Evolutionary conservation across 30 jellyfish, hydroid and myxozoan species (phyloP).

Genomic region (Clytia hemisphaerica): DNA sequence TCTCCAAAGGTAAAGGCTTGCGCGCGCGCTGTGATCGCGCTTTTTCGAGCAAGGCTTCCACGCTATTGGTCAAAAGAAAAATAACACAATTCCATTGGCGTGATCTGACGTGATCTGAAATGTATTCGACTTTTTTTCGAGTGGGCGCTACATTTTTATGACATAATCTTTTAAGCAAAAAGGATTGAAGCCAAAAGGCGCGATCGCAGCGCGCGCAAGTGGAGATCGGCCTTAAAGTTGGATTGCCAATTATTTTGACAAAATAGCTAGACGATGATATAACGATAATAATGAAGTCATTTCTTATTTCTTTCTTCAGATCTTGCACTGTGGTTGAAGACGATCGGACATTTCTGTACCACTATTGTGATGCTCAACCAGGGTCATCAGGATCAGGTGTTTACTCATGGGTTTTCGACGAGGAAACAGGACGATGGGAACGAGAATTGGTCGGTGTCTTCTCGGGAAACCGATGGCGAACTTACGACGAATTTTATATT

Average conservation of each 20-base stretch:
- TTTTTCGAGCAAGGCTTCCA: too few species aligned
- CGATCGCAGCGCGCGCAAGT: too few species aligned
- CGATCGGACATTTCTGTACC: conserved; percentile 80
- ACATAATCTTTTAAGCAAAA: too few species aligned
- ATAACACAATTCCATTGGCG: too few species aligned
- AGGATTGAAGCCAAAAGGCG: too few species aligned
- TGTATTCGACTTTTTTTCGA: too few species aligned
- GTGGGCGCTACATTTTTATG: too few species aligned
- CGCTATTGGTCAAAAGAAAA: too few species aligned
- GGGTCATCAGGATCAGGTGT: conserved; percentile 99
- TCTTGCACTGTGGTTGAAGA: conserved; percentile 90
- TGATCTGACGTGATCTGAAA: too few species aligned
- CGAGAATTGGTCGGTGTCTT: conserved; percentile 83
- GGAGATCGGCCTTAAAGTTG: too few species aligned
- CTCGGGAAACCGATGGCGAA: conserved; percentile 95
- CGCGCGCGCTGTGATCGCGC: too few species aligned
- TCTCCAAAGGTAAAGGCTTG: too few species aligned
- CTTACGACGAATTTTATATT: conserved; percentile 82
- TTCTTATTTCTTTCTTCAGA: conserved; percentile 12
- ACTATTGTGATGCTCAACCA: conserved; percentile 88
- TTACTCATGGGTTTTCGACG: conserved; percentile 86
- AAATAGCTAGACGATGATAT: neutral
- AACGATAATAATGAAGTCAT: neutral
- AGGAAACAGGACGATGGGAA: conserved; percentile 50
- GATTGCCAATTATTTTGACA: neutral